phyloP scores from a whole-genome alignment of 2,113 vertebrate species.

The Nestor notabilis region DNA sequence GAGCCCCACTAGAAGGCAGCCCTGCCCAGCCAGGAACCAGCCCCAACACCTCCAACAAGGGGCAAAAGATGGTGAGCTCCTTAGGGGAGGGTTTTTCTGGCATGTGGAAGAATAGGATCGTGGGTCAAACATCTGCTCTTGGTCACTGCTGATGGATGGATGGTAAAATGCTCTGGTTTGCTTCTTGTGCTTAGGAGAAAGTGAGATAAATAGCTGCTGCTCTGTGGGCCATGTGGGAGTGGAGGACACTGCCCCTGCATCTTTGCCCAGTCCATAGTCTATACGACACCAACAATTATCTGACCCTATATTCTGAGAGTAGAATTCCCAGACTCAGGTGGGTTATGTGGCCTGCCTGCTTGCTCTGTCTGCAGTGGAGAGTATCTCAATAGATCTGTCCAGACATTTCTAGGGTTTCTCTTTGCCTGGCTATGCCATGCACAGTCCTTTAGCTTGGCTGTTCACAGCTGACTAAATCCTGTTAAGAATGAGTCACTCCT shows the following conservation, averaged over 20 bases:
- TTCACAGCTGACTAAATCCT: constrained; percentile 65
- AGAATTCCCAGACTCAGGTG: not conserved
- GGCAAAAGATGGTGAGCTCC: not conserved
- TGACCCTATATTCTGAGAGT: not conserved
- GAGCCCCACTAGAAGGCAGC: not conserved
- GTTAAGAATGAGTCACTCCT: constrained; percentile 46
- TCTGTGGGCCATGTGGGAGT: not conserved
- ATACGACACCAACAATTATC: not conserved
- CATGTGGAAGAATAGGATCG: not conserved
- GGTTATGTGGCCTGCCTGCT: not conserved
- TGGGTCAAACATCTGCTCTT: not conserved
- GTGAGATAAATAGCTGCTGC: not conserved
- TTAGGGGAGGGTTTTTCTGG: not conserved
- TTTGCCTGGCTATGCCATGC: not conserved
- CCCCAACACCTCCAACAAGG: not conserved
- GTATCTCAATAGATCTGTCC: constrained; percentile 8
- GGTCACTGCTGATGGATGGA: not conserved
- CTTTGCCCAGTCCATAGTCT: not conserved
- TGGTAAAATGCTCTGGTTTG: not conserved
- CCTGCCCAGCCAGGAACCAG: not conserved
- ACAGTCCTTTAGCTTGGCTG: not conserved
- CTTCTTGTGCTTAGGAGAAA: not conserved
- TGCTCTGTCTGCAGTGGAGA: not conserved
- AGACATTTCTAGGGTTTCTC: constrained; percentile 20
- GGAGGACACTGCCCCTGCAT: not conserved